These are phyloP conservation scores for Cladorhizidae sp. DNA, from an alignment of 37 sponge, comb jelly and placozoan genomes.

Conservation along the genomic window DNA sequence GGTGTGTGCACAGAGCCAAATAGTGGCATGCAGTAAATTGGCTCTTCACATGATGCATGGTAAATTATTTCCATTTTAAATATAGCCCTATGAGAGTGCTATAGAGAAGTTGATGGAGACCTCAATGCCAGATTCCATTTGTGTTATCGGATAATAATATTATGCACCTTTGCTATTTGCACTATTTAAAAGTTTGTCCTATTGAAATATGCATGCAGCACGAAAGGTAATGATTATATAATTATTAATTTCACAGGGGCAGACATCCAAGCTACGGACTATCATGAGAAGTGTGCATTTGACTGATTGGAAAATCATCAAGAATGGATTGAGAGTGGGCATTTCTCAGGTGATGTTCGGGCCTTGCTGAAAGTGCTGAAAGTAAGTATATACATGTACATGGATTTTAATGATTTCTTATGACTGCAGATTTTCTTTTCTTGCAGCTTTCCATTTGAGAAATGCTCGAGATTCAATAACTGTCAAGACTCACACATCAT, in stretches of 20 bases:
- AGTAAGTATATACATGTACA: background rate
- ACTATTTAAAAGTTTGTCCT: background rate
- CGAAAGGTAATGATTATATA: slow-evolving; percentile 36
- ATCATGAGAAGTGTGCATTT: slow-evolving; percentile 53
- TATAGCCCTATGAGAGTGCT: too few relatives aligned
- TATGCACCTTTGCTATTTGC: too few relatives aligned
- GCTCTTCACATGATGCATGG: too few relatives aligned
- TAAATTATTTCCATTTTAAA: too few relatives aligned
- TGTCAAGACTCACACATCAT: too few relatives aligned
- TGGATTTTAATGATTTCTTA: background rate
- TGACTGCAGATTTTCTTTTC: background rate
- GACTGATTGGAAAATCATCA: slow-evolving; percentile 71
- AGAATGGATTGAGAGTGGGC: slow-evolving; percentile 81
- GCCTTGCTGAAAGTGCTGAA: slow-evolving; percentile 47
- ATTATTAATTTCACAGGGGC: background rate
- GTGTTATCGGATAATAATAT: too few relatives aligned
- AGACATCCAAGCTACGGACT: slow-evolving; percentile 23
- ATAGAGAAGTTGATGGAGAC: too few relatives aligned
- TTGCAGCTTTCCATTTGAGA: slow-evolving; percentile 50
- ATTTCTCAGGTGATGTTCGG: slow-evolving; percentile 44
- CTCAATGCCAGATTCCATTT: too few relatives aligned
- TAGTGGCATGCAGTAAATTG: too few relatives aligned
- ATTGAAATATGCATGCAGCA: background rate
- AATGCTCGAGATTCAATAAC: too few relatives aligned
- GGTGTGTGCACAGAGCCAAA: too few relatives aligned